Base-by-base conservation (phyloP, 2,113 vertebrate species). In the Smithornis capensis region DNA sequence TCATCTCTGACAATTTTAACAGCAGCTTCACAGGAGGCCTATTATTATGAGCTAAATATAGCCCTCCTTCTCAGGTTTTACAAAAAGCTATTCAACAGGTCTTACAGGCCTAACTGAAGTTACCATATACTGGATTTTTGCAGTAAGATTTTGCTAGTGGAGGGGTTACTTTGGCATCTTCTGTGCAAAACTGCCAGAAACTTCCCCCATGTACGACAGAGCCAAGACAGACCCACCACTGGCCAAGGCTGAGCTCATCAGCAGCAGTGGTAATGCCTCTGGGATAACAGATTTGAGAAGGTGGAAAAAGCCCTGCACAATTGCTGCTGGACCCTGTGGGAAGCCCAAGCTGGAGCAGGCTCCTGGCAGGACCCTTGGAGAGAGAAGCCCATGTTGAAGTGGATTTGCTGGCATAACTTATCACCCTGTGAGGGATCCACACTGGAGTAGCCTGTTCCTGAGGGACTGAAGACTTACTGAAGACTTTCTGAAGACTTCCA, bases 311-410 rank as follows among this genome's bases (percentile, higher is more conserved):
- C 2, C 16, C 17, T 57, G 10, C 5, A 4, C 24, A 74, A 19
- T 16, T 53, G 21, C 24, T 44, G 27, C 3, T 1, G 4, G 53
- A 50, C 33, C 19, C 27, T 14, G 0, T 49, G 73, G 31, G 35
- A 73, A 73, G 29, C 4, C 40, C 12, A 6, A 0, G 5, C 6
- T 38, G 37, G 35, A 62, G 17, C 10, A 53, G 24, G 28, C 1
- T 68, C 17, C 23, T 38, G 35, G 23, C 13, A 73, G 60, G 31
- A n/a, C 8, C 8, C 10, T 5, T 45, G 42, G 19, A 59, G 45
- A 67, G 21, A 47, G 8, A 17, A 74, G 12, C 5, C 42, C 67
- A 38, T 0, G 0, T 4, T 42, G 13, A 3, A 62, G 40, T 9
- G 38, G 81, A 7, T 55, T 42, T 82, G 21, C 18, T 71, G 29